Percentiles rank a stretch among this genome's conserved stretches.
Conservation (phyloP, 2,113 vertebrate species). For the Sturnira hondurensis region DNA sequence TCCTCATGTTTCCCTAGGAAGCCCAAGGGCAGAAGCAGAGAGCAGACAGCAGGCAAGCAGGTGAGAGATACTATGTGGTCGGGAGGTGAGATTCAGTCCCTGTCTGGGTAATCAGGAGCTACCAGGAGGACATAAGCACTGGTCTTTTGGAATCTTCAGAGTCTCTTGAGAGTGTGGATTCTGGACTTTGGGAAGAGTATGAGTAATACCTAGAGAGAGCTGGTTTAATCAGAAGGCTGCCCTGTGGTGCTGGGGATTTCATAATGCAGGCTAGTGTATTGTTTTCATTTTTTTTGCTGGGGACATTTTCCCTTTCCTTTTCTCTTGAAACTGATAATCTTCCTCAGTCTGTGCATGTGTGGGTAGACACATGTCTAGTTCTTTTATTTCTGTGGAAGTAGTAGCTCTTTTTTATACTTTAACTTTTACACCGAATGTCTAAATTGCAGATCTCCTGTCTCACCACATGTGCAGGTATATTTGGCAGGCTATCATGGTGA, state of each 20-base stretch:
- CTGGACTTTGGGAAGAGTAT: background rate
- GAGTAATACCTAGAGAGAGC: background rate
- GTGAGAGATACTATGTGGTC: background rate
- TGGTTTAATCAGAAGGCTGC: background rate
- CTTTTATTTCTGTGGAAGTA: background rate
- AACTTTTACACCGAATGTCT: background rate
- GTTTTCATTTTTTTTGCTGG: background rate
- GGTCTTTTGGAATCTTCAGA: background rate
- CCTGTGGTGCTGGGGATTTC: background rate
- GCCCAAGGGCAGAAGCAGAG: background rate
- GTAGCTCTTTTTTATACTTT: background rate
- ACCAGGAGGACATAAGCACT: background rate
- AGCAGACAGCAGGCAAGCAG: background rate
- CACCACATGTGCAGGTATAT: background rate
- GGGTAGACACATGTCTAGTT: background rate
- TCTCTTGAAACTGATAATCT: background rate
- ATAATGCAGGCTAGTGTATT: background rate
- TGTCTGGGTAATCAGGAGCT: background rate
- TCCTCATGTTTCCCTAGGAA: background rate
- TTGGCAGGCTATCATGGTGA: background rate
- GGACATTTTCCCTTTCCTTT: background rate
- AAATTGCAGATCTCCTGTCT: background rate
- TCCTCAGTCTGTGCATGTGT: background rate
- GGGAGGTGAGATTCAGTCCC: background rate
- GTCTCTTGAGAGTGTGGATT: background rate